phyloP scores from a whole-genome alignment of 2,888 invertebrate genomes.

The Scaptomyza flava region DNA sequence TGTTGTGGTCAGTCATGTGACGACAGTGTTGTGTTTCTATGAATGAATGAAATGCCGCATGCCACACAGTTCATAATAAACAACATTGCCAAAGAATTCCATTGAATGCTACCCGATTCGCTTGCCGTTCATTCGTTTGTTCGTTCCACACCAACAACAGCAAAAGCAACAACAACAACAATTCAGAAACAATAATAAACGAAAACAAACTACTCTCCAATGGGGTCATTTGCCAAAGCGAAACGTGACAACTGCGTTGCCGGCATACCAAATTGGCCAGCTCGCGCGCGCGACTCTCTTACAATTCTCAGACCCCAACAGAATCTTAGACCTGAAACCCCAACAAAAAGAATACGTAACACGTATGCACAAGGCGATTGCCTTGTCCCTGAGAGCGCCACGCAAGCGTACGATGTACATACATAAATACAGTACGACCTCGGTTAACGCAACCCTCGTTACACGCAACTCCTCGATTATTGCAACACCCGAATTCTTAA shows the following conservation, averaged over 20 bases:
- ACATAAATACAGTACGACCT: too few species aligned
- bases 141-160: slow-evolving; percentile 37
- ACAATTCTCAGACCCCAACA: neutral
- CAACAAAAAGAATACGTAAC: slow-evolving; percentile 18
- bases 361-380: slow-evolving; percentile 15
- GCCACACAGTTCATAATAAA: slow-evolving; percentile 43
- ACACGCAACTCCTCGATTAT: too few species aligned
- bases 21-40: slow-evolving; percentile 53
- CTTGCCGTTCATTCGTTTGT: slow-evolving; percentile 37
- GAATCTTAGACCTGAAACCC: slow-evolving; percentile 2
- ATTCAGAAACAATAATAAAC: slow-evolving; percentile 13
- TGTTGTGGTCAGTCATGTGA: slow-evolving; percentile 28
- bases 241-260: slow-evolving; percentile 70
- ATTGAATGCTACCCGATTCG: slow-evolving; percentile 69
- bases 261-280: slow-evolving; percentile 51
- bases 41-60: slow-evolving; percentile 74
- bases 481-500: too few species aligned
- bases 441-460: too few species aligned
- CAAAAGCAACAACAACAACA: slow-evolving; percentile 16
- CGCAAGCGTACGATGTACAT: slow-evolving; percentile 18
- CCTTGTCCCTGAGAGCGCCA: slow-evolving; percentile 47
- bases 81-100: slow-evolving; percentile 42
- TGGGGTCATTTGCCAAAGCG: slow-evolving; percentile 70
- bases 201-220: slow-evolving; percentile 14
- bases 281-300: slow-evolving; percentile 35